These are phyloP conservation scores for Sarcophaga caerulescens DNA, from an alignment of 2,888 invertebrate genomes.

Conservation along the genomic window DNA sequence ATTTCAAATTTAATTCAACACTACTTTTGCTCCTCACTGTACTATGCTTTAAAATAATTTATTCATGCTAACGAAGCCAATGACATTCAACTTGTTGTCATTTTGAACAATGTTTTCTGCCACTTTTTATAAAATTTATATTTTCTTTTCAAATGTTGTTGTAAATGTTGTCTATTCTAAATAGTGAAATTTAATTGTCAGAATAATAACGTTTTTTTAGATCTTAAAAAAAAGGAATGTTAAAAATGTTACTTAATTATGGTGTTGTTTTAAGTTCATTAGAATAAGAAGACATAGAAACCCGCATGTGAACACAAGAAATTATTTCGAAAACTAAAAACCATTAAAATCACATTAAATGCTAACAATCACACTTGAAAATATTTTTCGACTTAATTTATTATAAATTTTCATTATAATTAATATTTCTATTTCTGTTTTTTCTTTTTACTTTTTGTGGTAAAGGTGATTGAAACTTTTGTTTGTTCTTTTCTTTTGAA, in stretches of 20 bases:
- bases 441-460: neutral
- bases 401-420: no score
- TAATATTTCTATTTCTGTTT: neutral
- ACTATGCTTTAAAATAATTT: constrained; percentile 36
- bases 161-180: neutral
- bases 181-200: constrained; percentile 29
- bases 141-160: neutral
- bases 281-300: neutral
- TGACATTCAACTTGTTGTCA: constrained; percentile 59
- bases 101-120: constrained; percentile 28
- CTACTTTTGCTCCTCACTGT: constrained; percentile 9
- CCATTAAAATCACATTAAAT: neutral
- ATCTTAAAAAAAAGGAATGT: neutral
- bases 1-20: no score
- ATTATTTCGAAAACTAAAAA: neutral
- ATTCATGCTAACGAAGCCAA: constrained; percentile 50
- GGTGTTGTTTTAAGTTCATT: neutral
- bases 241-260: constrained; percentile 2
- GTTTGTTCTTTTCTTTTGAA: neutral
- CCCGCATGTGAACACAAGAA: neutral
- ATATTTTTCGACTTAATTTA: neutral
- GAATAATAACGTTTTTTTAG: constrained; percentile 9
- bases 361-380: neutral
- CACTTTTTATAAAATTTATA: constrained; percentile 3
- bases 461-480: neutral